Evolutionary conservation across 2,888 invertebrate genomes (phyloP).

Genomic region (Conus canariensis): DNA sequence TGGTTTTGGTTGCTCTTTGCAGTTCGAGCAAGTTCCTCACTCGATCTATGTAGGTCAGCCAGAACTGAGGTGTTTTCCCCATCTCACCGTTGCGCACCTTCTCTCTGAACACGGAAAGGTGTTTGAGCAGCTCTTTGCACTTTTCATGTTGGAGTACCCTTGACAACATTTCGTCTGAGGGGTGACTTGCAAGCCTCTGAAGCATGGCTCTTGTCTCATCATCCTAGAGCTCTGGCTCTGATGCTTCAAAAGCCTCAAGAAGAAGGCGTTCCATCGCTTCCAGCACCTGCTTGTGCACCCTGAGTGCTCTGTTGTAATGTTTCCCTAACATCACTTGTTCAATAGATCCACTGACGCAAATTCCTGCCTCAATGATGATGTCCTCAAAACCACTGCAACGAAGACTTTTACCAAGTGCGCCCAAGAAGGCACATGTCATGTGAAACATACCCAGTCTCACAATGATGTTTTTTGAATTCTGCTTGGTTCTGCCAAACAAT

Average conservation of each 20-base stretch:
- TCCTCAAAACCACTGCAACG: constrained; percentile 48
- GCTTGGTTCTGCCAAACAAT: constrained; percentile 46
- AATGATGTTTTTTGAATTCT: constrained; percentile 25
- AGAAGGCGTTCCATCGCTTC: constrained; percentile 49
- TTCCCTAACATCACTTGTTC: constrained; percentile 48
- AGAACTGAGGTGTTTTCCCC: constrained; percentile 52
- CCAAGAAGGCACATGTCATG: constrained; percentile 43
- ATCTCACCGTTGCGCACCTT: constrained; percentile 30
- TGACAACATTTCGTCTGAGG: neutral
- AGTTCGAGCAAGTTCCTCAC: constrained; percentile 45
- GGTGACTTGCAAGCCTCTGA: neutral
- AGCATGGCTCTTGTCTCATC: neutral
- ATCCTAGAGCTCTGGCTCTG: neutral
- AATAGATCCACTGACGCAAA: constrained; percentile 47
- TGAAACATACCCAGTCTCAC: constrained; percentile 48
- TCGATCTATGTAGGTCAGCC: constrained; percentile 51
- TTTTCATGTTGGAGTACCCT: neutral
- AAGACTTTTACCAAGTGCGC: constrained; percentile 48
- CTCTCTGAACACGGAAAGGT: constrained; percentile 37
- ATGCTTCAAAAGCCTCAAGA: neutral
- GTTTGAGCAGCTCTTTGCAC: neutral
- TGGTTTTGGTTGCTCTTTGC: constrained; percentile 44
- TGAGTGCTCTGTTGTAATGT: constrained; percentile 52
- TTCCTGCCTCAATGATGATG: constrained; percentile 10
- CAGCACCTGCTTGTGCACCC: constrained; percentile 45